Evolutionary conservation across 2,888 invertebrate species (phyloP).

Genomic region (Drosophila histrio): DNA sequence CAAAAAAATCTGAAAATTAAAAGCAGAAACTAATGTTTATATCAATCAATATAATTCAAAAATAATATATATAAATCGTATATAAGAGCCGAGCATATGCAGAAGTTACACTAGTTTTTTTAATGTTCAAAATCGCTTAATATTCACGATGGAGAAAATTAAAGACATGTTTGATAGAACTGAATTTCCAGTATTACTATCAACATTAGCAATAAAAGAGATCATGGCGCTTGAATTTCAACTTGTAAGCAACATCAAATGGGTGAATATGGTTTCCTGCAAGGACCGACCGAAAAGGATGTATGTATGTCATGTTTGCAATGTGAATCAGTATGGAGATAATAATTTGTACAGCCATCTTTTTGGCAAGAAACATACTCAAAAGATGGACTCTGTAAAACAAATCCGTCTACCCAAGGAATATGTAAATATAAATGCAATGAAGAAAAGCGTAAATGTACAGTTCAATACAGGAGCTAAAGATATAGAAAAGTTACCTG

Average conservation of each 20-base stretch:
- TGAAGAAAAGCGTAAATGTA: not conserved
- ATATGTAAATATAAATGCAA: not conserved
- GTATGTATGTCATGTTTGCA: conserved; percentile 71
- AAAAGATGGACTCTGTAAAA: conserved; percentile 53
- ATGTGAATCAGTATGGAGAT: conserved; percentile 62
- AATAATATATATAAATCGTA: conserved; percentile 24
- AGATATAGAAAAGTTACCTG: not conserved
- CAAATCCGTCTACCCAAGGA: conserved; percentile 59
- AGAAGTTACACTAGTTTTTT: conserved; percentile 30
- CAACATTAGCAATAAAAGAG: conserved; percentile 60
- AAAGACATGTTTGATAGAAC: conserved; percentile 18
- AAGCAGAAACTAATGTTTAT: conserved; percentile 18
- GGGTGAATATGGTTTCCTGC: conserved; percentile 54
- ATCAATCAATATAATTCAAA: conserved; percentile 24
- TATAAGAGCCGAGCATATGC: conserved; percentile 30
- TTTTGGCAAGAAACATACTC: conserved; percentile 75
- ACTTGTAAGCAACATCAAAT: conserved; percentile 27
- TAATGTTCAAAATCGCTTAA: conserved; percentile 12
- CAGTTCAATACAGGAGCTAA: not conserved
- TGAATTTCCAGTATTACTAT: conserved; percentile 36
- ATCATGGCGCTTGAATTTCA: conserved; percentile 66
- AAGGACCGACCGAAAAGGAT: conserved; percentile 22
- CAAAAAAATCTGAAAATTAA: conserved; percentile 50
- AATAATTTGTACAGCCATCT: conserved; percentile 76
- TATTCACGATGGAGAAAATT: conserved; percentile 37